Evolutionary conservation across 2,797 vertebrate species (phyloP).

Genomic region (Eulemur coronatus): DNA sequence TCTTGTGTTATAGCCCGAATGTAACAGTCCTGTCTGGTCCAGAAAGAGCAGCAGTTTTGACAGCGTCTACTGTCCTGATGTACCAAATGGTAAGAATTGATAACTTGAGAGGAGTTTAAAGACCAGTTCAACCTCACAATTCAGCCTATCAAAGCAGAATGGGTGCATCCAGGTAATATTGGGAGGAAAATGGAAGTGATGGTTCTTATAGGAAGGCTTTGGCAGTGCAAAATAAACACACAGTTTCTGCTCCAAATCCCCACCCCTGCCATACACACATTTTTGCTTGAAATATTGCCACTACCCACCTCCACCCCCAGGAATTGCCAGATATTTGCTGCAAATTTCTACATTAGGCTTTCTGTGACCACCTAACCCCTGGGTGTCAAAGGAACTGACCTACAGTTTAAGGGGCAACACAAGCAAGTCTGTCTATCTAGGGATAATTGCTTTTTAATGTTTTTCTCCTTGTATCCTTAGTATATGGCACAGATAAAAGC

Average conservation of each 20-base stretch:
- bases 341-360: slow-evolving; percentile 40
- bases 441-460: slow-evolving; percentile 22
- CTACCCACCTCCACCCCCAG: accelerated
- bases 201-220: background rate
- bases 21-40: slow-evolving; percentile 94
- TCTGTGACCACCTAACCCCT: slow-evolving; percentile 48
- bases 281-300: slow-evolving; percentile 13
- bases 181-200: background rate
- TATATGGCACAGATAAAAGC: slow-evolving; percentile 83
- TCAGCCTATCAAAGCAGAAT: background rate
- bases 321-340: slow-evolving; percentile 23
- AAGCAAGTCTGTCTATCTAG: slow-evolving; percentile 18
- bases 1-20: slow-evolving; percentile 88
- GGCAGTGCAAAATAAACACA: background rate
- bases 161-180: background rate
- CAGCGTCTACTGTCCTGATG: slow-evolving; percentile 88
- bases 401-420: slow-evolving; percentile 1
- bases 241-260: background rate
- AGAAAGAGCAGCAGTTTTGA: slow-evolving; percentile 91
- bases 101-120: background rate
- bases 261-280: background rate
- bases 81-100: slow-evolving; percentile 87
- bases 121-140: background rate
- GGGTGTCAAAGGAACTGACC: slow-evolving; percentile 46
- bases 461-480: slow-evolving; percentile 80